Percentiles rank a stretch among this genome's conserved stretches.
These are phyloP conservation scores for Trichogramma dendrolimi DNA, from an alignment of 2,888 invertebrate species.

Conservation along the genomic window DNA sequence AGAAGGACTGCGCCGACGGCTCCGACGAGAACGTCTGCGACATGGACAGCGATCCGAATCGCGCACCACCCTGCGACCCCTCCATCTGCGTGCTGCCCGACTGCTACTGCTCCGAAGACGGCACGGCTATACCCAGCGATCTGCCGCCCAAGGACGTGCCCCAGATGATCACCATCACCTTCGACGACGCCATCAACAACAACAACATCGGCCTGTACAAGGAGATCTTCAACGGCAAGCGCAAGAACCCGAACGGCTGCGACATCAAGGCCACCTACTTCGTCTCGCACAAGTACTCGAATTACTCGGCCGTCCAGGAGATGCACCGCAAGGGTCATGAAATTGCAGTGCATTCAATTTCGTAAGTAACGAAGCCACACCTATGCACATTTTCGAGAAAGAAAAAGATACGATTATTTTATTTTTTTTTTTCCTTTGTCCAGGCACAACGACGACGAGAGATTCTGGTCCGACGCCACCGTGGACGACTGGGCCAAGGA, in stretches of 20 bases:
- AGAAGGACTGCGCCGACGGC: constrained; percentile 82
- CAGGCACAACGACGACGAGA: constrained; percentile 86
- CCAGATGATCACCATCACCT: constrained; percentile 91
- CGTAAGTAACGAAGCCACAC: constrained; percentile 73
- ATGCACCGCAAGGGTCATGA: constrained; percentile 88
- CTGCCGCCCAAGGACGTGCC: constrained; percentile 80
- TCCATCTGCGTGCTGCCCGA: constrained; percentile 82
- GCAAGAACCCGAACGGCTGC: constrained; percentile 90
- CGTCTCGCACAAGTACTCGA: constrained; percentile 88
- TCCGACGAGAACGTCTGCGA: constrained; percentile 89
- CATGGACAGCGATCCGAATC: constrained; percentile 89
- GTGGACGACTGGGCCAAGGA: constrained; percentile 92
- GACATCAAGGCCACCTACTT: constrained; percentile 90
- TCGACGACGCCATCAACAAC: constrained; percentile 92
- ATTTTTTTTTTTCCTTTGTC: background rate
- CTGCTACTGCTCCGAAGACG: constrained; percentile 92
- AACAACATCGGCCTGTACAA: constrained; percentile 92
- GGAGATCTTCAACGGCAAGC: constrained; percentile 83
- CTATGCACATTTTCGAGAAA: too few relatives aligned
- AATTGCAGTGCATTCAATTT: constrained; percentile 89
- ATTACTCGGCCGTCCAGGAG: constrained; percentile 89
- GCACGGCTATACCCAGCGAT: constrained; percentile 81
- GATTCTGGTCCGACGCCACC: constrained; percentile 88
- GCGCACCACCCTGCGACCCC: constrained; percentile 85
- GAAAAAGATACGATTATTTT: background rate